Conservation (phyloP, 2,113 vertebrate species). For the Myxocyprinus asiaticus region DNA sequence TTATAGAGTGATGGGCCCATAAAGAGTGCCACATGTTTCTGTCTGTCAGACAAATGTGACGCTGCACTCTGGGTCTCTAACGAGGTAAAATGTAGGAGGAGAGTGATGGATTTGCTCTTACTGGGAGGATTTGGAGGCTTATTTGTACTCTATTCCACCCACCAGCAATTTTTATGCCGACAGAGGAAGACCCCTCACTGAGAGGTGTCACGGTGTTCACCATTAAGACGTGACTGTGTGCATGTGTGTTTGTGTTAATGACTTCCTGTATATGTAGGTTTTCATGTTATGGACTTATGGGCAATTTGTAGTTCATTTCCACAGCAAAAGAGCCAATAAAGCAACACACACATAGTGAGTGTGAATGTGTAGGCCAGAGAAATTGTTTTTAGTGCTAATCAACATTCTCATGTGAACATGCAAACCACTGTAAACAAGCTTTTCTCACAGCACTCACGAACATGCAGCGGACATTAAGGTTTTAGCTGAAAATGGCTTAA, state of each 20-base stretch:
- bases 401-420: no score
- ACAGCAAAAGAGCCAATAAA: no score
- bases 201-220: not conserved
- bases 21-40: slow-evolving; percentile 22
- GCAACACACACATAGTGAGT: no score
- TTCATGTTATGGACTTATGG: slow-evolving; percentile 15
- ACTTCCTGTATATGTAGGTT: not conserved
- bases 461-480: no score
- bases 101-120: slow-evolving; percentile 17
- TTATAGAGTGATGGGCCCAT: slow-evolving; percentile 8
- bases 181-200: not conserved
- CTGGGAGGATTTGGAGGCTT: slow-evolving; percentile 37
- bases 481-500: no score
- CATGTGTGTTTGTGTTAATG: slow-evolving; percentile 21
- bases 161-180: slow-evolving; percentile 11
- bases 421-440: no score
- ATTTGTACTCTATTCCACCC: slow-evolving; percentile 40
- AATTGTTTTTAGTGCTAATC: no score
- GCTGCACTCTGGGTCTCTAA: slow-evolving; percentile 18
- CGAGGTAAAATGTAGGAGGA: slow-evolving; percentile 14
- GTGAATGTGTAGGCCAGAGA: no score
- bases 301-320: not conserved
- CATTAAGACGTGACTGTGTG: not conserved
- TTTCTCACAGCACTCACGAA: no score
- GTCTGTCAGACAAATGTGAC: slow-evolving; percentile 32